A percentile compares a stretch with the other conserved stretches of the same genome.
Conservation (phyloP, 2,113 vertebrate genomes). For the Trogon surrucura region DNA sequence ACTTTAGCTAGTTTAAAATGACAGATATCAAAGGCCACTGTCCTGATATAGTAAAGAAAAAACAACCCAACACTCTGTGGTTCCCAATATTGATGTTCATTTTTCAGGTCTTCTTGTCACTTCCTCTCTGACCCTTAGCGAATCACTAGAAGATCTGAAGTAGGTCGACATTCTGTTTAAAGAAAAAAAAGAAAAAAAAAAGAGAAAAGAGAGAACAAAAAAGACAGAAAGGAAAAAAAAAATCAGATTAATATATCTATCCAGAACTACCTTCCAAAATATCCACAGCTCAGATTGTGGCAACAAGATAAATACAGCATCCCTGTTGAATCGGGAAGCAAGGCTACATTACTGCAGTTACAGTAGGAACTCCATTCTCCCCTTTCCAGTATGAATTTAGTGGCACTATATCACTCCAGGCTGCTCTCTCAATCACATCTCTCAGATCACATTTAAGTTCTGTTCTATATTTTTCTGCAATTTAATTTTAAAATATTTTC, state of each 20-base stretch:
- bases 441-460: neutral
- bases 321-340: neutral
- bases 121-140: neutral
- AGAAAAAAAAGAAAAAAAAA: accelerated
- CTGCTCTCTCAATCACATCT: neutral
- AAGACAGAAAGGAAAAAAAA: accelerated
- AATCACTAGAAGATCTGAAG: neutral
- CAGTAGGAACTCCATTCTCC: neutral
- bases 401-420: accelerated
- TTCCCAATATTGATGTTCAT: neutral
- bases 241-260: neutral
- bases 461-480: neutral
- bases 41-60: neutral
- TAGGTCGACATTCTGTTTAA: neutral
- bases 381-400: neutral
- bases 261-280: neutral
- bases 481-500: neutral
- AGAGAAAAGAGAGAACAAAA: neutral
- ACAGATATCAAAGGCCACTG: neutral
- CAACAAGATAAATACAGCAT: neutral
- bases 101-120: neutral
- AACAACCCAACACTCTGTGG: accelerated
- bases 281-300: neutral
- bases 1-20: neutral
- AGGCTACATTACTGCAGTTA: neutral